A percentile compares a stretch with the other conserved stretches of the same genome.
phyloP scores from a whole-genome alignment of 2,113 vertebrate genomes.

The Leptocoma aspasia region DNA sequence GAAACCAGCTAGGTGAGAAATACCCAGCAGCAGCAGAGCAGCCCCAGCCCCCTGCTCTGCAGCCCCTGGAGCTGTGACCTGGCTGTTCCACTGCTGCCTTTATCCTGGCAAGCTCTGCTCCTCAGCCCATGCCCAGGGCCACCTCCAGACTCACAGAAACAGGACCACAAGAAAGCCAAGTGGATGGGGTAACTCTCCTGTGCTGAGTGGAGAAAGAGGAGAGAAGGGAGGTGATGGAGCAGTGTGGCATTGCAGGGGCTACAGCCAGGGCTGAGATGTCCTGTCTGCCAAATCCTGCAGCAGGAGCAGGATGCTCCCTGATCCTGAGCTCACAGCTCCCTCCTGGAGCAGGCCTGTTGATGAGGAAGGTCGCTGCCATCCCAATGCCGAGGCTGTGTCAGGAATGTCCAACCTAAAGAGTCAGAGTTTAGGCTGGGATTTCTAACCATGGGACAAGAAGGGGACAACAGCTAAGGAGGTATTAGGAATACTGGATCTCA shows the following conservation, averaged over 20 bases:
- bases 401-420: not conserved
- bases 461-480: not conserved
- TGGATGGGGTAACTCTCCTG: not conserved
- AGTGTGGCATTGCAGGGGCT: not conserved
- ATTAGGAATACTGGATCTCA: not conserved
- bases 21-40: not conserved
- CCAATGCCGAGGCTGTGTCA: not conserved
- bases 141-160: not conserved
- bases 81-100: not conserved
- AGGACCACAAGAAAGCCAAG: not conserved
- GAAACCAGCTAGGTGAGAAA: not conserved
- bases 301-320: not conserved
- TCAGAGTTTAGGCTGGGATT: not conserved
- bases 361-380: not conserved
- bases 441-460: not conserved
- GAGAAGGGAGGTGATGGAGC: not conserved
- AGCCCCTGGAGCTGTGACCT: not conserved
- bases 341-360: fast-evolving
- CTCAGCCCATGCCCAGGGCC: not conserved
- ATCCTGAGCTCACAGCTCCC: not conserved
- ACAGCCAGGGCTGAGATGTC: not conserved
- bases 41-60: not conserved
- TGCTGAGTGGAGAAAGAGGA: not conserved
- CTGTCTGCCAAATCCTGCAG: not conserved
- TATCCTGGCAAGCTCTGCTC: not conserved